Percentiles rank a stretch among this genome's conserved stretches.
These are phyloP conservation scores for Leptogaster cylindrica DNA, from an alignment of 2,888 invertebrate species.

Conservation along the genomic window DNA sequence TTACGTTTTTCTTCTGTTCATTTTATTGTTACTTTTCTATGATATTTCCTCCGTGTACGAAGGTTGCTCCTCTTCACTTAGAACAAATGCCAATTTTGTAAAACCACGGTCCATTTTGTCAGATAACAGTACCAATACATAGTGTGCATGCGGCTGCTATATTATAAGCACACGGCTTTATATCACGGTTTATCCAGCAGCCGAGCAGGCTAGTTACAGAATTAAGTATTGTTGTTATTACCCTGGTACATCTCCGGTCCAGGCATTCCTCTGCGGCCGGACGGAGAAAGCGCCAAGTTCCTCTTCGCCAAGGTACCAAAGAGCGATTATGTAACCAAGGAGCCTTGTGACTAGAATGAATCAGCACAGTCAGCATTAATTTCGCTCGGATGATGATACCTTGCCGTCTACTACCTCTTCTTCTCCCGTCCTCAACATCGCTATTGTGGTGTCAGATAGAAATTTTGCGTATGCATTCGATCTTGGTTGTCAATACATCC, in stretches of 20 bases:
- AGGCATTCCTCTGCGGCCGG: neutral
- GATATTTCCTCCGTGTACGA: constrained; percentile 19
- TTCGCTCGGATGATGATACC: constrained; percentile 26
- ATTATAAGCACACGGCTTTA: constrained; percentile 11
- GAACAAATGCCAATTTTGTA: constrained; percentile 29
- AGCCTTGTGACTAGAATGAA: neutral
- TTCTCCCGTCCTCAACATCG: neutral
- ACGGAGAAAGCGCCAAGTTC: too few relatives aligned
- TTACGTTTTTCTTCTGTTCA: too few relatives aligned
- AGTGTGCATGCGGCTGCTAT: constrained; percentile 12
- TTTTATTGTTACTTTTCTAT: constrained; percentile 9
- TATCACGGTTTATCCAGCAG: constrained; percentile 29
- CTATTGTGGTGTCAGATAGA: constrained; percentile 32
- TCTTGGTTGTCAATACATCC: constrained; percentile 26
- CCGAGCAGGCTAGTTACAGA: constrained; percentile 30
- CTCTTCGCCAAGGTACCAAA: neutral
- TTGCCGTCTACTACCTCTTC: constrained; percentile 3
- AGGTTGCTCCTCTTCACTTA: constrained; percentile 29
- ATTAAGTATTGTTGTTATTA: constrained; percentile 40
- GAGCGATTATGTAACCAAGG: constrained; percentile 20
- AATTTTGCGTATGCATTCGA: constrained; percentile 33
- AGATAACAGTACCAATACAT: constrained; percentile 31
- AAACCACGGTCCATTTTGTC: constrained; percentile 30
- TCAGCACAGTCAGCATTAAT: constrained; percentile 25
- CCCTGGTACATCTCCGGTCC: constrained; percentile 25